phyloP scores from a whole-genome alignment of 2,113 vertebrate species.

The Equus quagga region DNA sequence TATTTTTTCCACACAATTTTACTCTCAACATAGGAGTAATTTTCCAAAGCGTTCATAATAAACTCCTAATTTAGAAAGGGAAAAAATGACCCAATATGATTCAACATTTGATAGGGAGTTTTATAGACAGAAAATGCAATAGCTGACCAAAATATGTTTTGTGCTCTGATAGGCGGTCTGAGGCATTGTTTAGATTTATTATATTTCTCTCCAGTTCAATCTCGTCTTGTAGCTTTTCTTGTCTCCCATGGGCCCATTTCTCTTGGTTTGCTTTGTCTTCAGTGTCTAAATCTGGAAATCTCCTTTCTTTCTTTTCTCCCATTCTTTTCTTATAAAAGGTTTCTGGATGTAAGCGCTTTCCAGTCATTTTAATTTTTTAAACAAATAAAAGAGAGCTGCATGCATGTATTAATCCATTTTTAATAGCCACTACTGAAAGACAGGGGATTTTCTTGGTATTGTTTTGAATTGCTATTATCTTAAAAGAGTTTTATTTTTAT shows the following conservation, averaged over 20 bases:
- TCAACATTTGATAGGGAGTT: conserved; percentile 29
- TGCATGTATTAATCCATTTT: conserved; percentile 87
- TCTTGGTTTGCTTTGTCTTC: conserved; percentile 82
- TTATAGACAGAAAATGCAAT: conserved; percentile 74
- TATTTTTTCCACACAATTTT: neutral
- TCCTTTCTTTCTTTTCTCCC: conserved; percentile 69
- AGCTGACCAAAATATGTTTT: conserved; percentile 72
- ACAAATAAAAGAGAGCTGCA: conserved; percentile 82
- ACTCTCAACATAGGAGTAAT: conserved; percentile 40
- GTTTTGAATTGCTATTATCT: conserved; percentile 85
- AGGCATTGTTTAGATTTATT: conserved; percentile 79
- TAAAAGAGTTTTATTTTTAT: conserved; percentile 88
- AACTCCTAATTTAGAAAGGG: conserved; percentile 42
- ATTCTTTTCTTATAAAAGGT: conserved; percentile 81
- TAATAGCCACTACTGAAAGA: conserved; percentile 84
- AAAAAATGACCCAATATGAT: neutral
- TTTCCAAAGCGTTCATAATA: conserved; percentile 1
- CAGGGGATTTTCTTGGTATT: conserved; percentile 83
- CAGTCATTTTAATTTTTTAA: conserved; percentile 83
- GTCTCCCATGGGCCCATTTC: conserved; percentile 65
- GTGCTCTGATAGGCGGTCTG: conserved; percentile 35
- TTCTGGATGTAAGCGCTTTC: conserved; percentile 81
- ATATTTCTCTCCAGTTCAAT: conserved; percentile 74
- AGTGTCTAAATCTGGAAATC: conserved; percentile 73
- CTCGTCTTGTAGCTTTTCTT: conserved; percentile 32